Conservation (phyloP, 2,113 vertebrate species). For the Cyrtonyx montezumae region DNA sequence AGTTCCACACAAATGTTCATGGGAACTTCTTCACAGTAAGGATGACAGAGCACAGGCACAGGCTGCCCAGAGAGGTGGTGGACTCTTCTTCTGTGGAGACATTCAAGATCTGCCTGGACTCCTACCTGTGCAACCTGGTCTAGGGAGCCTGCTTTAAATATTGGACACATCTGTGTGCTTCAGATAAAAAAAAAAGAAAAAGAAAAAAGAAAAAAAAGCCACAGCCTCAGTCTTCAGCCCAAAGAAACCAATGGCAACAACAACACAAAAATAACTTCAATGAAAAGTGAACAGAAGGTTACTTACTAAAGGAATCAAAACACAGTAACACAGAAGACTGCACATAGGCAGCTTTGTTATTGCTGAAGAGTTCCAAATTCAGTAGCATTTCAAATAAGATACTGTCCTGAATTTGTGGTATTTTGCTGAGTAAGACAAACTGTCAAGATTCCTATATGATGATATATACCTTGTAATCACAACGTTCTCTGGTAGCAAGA, state of each 20-base stretch:
- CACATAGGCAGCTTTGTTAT: background rate
- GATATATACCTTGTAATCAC: conserved; percentile 25
- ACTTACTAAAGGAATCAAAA: background rate
- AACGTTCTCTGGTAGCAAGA: background rate
- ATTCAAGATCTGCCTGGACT: too few relatives aligned
- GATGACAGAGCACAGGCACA: too few relatives aligned
- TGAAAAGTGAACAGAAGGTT: background rate
- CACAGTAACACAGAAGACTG: background rate
- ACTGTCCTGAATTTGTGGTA: background rate
- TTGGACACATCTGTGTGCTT: background rate
- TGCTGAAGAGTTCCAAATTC: conserved; percentile 2
- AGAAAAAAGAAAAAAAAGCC: background rate
- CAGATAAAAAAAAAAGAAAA: background rate
- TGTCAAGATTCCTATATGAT: background rate
- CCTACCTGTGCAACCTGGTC: too few relatives aligned
- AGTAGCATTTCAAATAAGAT: background rate
- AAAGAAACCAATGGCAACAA: background rate
- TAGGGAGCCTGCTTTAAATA: background rate
- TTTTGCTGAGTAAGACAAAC: conserved; percentile 27
- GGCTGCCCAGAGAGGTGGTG: too few relatives aligned
- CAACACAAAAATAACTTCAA: background rate
- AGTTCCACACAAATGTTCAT: too few relatives aligned
- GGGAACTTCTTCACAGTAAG: too few relatives aligned
- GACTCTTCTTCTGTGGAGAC: too few relatives aligned
- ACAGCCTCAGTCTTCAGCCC: rapidly evolving